Evolutionary conservation across 92 coral and sea anemone genomes (phyloP).

Genomic region (Micromussa lordhowensis): DNA sequence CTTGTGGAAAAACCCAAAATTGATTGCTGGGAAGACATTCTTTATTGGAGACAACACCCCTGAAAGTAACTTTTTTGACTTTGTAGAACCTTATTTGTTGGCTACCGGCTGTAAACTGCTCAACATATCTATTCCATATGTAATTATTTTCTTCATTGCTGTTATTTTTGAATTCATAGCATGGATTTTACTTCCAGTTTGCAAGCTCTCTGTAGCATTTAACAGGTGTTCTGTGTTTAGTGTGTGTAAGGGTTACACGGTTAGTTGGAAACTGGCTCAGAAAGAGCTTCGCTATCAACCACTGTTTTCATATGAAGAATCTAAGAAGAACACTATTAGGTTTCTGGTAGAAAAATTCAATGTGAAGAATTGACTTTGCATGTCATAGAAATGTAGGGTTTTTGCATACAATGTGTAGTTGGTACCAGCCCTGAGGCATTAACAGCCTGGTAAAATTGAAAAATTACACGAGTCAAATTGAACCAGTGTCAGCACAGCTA

Average conservation of each 20-base stretch:
- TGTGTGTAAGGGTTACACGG: slow-evolving; percentile 15
- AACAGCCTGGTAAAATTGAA: not conserved
- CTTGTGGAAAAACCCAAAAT: slow-evolving; percentile 12
- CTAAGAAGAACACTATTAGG: slow-evolving; percentile 27
- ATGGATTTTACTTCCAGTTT: slow-evolving; percentile 20
- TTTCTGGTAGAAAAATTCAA: slow-evolving; percentile 21
- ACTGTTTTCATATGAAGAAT: slow-evolving; percentile 22
- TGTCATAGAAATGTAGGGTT: not conserved
- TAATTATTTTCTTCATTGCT: slow-evolving; percentile 10
- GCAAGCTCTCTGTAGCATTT: slow-evolving; percentile 4
- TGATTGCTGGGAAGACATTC: slow-evolving; percentile 32
- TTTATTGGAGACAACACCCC: slow-evolving; percentile 40
- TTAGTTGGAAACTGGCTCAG: slow-evolving; percentile 25
- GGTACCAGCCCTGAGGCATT: not conserved
- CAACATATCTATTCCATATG: slow-evolving; percentile 7
- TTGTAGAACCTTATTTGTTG: slow-evolving; percentile 16
- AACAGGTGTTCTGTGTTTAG: not conserved
- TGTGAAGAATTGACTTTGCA: not conserved
- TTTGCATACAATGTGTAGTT: too few relatives aligned
- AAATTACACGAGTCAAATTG: not conserved
- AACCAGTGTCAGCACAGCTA: too few relatives aligned
- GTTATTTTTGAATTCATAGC: slow-evolving; percentile 31
- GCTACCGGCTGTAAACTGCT: slow-evolving; percentile 37
- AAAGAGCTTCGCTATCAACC: slow-evolving; percentile 36
- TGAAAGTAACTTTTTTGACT: not conserved